phyloP scores from a whole-genome alignment of 1,140 invertebrate genomes.

The Zeugodacus cucurbitae region DNA sequence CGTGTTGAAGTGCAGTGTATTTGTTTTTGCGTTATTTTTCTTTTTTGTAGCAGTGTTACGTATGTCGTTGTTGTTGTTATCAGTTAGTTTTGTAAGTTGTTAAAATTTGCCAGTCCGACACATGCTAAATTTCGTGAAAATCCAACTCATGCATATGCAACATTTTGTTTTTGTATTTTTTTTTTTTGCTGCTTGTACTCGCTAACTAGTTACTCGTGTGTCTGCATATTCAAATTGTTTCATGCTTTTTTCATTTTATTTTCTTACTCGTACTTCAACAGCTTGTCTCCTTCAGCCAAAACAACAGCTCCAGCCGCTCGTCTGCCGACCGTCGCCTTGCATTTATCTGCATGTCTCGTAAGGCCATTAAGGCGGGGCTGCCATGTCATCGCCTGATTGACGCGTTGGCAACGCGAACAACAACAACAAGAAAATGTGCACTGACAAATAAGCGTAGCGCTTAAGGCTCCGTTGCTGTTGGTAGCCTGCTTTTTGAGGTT shows the following conservation, averaged over 20 bases:
- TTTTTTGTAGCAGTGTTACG: not conserved
- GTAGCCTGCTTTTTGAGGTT: not conserved
- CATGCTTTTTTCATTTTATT: not conserved
- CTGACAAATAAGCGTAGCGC: not conserved
- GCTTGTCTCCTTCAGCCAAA: not conserved
- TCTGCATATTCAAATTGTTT: conserved; percentile 30
- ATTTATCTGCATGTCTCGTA: conserved; percentile 45
- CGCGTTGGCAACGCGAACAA: conserved; percentile 54
- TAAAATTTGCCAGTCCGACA: conserved; percentile 50
- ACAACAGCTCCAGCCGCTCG: not conserved
- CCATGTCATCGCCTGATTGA: conserved; percentile 62
- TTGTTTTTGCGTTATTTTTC: not conserved
- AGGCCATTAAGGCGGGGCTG: conserved; percentile 55
- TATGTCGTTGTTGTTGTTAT: not conserved
- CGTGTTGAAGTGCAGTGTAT: not conserved
- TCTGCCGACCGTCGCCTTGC: not conserved
- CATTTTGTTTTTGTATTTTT: not conserved
- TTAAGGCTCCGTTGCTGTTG: not conserved
- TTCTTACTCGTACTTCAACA: not conserved
- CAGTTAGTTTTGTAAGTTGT: conserved; percentile 40
- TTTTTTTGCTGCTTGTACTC: not conserved
- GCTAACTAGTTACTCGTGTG: conserved; percentile 2
- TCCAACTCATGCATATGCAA: conserved; percentile 32
- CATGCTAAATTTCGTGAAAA: conserved; percentile 57
- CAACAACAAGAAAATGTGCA: conserved; percentile 8